Evolutionary conservation across 2,797 vertebrate genomes (phyloP).

Genomic region (Acipenser oxyrinchus): DNA sequence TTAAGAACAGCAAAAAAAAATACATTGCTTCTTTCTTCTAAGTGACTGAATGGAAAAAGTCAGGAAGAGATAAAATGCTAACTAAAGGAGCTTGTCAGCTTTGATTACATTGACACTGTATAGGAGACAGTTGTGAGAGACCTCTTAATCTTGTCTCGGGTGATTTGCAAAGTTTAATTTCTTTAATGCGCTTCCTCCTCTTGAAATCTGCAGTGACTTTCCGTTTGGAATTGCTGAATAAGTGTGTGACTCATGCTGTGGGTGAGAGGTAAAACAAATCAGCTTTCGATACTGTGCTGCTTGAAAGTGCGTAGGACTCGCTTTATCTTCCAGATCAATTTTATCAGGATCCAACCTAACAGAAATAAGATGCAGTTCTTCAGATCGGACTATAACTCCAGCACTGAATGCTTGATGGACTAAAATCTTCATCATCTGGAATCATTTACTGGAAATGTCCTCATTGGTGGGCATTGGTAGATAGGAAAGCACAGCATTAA

Average conservation of each 20-base stretch:
- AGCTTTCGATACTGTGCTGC: conserved; percentile 15
- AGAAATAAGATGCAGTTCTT: conserved; percentile 2
- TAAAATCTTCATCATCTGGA: neutral
- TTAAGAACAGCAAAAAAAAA: too few relatives aligned
- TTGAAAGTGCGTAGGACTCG: conserved; percentile 8
- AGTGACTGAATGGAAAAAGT: neutral
- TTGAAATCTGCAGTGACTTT: conserved; percentile 30
- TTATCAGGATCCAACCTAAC: neutral
- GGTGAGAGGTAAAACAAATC: conserved; percentile 30
- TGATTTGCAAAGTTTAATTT: conserved; percentile 56
- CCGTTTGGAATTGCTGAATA: conserved; percentile 44
- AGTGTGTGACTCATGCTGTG: conserved; percentile 37
- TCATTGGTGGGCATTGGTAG: too few relatives aligned
- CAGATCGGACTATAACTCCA: neutral
- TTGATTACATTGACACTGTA: conserved; percentile 15
- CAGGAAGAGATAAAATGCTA: conserved; percentile 1
- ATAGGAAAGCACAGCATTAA: neutral
- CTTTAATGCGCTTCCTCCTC: conserved; percentile 41
- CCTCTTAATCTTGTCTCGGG: conserved; percentile 36
- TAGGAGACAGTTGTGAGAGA: conserved; percentile 28
- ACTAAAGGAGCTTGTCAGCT: conserved; percentile 23
- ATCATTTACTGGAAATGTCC: neutral
- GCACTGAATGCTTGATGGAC: neutral
- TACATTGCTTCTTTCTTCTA: too few relatives aligned
- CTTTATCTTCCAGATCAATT: conserved; percentile 14